phyloP scores from a whole-genome alignment of 2,113 vertebrate genomes.

The Cyphomyrus plagiostoma region DNA sequence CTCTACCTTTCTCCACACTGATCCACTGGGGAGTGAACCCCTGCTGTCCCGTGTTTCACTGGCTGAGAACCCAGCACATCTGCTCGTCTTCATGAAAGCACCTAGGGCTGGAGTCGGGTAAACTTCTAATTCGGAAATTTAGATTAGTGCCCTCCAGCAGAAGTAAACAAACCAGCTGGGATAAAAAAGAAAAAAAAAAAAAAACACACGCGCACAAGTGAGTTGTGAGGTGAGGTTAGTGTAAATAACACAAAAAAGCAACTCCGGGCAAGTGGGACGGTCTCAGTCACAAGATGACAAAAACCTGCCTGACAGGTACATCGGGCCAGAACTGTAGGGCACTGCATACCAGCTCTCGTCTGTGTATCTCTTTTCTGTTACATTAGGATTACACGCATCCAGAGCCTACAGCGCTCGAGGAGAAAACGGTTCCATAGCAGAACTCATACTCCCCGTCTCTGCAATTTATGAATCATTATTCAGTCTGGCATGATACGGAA shows the following conservation, averaged over 20 bases:
- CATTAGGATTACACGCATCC: neutral
- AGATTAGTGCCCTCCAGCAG: neutral
- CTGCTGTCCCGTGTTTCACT: neutral
- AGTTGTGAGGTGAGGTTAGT: neutral
- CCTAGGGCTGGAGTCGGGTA: neutral
- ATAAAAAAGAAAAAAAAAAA: neutral
- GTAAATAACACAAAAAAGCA: neutral
- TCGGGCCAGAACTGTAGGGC: neutral
- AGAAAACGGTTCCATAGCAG: neutral
- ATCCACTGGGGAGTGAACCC: neutral
- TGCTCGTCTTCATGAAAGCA: neutral
- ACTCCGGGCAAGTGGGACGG: neutral
- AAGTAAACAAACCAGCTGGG: neutral
- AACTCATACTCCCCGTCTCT: neutral
- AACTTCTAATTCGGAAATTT: neutral
- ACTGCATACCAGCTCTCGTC: neutral
- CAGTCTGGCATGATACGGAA: neutral
- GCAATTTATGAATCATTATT: neutral
- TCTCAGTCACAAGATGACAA: neutral
- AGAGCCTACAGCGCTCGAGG: neutral
- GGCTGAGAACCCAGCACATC: neutral
- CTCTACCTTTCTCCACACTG: neutral
- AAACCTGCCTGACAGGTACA: neutral
- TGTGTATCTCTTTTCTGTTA: neutral
- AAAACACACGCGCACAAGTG: neutral